These are phyloP conservation scores for Lycaon pictus DNA, from an alignment of 2,113 vertebrate genomes.

Conservation along the genomic window DNA sequence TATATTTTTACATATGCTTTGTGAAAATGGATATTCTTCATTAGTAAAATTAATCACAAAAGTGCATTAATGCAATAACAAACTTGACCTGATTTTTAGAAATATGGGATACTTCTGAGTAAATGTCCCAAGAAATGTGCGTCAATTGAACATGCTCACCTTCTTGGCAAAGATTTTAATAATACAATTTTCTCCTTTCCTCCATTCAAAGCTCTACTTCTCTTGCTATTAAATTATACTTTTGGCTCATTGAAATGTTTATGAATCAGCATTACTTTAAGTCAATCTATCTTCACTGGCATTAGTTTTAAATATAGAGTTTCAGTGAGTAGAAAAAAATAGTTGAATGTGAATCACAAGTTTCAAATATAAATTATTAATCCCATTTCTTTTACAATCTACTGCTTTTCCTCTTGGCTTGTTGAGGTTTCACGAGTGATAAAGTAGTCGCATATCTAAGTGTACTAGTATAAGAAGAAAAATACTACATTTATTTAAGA, in stretches of 20 bases:
- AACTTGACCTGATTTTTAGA: conserved; percentile 72
- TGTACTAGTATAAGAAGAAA: background rate
- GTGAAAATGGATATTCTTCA: conserved; percentile 62
- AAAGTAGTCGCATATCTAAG: background rate
- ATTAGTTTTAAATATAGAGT: conserved; percentile 53
- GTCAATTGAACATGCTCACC: conserved; percentile 43
- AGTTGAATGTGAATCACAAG: conserved; percentile 58
- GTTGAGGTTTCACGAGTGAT: background rate
- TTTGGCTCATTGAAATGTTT: conserved; percentile 79
- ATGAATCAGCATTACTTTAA: conserved; percentile 77
- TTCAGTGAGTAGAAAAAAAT: conserved; percentile 56
- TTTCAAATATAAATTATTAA: conserved; percentile 62
- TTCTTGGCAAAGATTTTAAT: conserved; percentile 65
- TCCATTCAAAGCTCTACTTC: conserved; percentile 55
- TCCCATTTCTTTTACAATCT: conserved; percentile 36
- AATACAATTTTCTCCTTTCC: conserved; percentile 54
- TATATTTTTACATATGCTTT: conserved; percentile 46
- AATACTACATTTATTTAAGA: conserved; percentile 13
- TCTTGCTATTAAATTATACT: conserved; percentile 69
- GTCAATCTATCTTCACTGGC: conserved; percentile 59
- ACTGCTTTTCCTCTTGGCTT: background rate
- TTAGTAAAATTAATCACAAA: conserved; percentile 60
- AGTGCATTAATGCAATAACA: conserved; percentile 62
- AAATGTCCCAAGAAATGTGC: conserved; percentile 50
- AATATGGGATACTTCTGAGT: conserved; percentile 54